Conservation (phyloP, 2,888 invertebrate genomes). For the Chromoteleia sp. region DNA sequence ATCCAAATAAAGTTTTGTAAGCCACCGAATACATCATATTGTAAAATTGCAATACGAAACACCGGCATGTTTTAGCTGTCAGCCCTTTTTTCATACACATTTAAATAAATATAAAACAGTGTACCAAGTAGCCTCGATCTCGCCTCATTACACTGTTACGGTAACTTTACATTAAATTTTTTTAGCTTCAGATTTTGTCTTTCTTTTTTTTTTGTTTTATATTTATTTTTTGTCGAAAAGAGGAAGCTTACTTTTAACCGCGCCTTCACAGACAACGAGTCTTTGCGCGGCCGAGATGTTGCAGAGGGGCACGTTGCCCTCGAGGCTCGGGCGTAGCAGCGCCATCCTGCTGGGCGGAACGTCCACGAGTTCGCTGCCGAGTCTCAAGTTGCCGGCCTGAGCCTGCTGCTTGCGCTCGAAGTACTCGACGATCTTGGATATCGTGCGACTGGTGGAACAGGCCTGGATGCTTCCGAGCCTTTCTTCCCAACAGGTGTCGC, state of each 20-base stretch:
- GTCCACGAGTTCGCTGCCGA: constrained; percentile 78
- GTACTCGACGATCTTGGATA: constrained; percentile 94
- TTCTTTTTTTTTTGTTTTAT: constrained; percentile 31
- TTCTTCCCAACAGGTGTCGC: constrained; percentile 91
- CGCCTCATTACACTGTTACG: not conserved
- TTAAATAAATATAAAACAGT: not conserved
- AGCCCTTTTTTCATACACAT: too few species aligned
- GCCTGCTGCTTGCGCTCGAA: constrained; percentile 89
- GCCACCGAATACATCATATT: constrained; percentile 4
- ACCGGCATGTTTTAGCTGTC: too few species aligned
- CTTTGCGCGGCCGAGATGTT: constrained; percentile 87
- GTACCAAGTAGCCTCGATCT: not conserved
- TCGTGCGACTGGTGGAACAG: constrained; percentile 85
- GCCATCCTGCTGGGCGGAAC: constrained; percentile 80
- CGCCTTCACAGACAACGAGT: constrained; percentile 93
- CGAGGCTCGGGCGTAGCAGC: constrained; percentile 81
- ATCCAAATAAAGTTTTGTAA: constrained; percentile 29
- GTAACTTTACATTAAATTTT: not conserved
- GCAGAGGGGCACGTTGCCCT: constrained; percentile 84
- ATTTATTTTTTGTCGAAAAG: constrained; percentile 92
- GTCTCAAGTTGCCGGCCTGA: constrained; percentile 80
- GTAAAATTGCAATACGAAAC: not conserved
- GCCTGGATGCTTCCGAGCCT: constrained; percentile 86
- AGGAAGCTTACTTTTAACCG: constrained; percentile 93
- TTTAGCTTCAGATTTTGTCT: not conserved